Base-by-base conservation (phyloP, 2,888 invertebrate species). In the Archips xylosteana region DNA sequence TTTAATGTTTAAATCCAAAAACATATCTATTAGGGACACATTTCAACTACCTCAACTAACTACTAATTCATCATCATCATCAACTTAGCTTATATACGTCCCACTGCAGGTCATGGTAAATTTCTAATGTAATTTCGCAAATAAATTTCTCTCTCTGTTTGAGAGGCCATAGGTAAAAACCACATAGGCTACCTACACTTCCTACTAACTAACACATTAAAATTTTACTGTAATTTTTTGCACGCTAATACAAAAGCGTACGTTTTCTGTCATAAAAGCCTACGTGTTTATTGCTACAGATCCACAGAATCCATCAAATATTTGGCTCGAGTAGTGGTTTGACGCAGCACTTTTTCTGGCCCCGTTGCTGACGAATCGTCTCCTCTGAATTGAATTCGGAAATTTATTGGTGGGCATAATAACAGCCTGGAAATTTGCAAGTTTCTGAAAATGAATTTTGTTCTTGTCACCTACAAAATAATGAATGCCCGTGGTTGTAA, bases 261-360 rank as follows among this genome's bases (percentile, higher is more conserved):
- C n/a, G 67, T 34, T n/a, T 45, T 36, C 32, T 68, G 47, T 54
- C 72, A 72, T 57, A 32, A 63, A 72, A 32, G 39, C 47, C 47
- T 62, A 63, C 72, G 68, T 73, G 73, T 73, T 73, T 73, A 70
- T 74, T 74, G 70, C 65, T 45, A 65, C 70, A 51, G 70, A 70
- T 65, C 60, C 60, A 69, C 51, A 60, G 54, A 74, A 74, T 74
- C 73, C 69, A 64, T 73, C 73, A 69, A 73, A 74, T 74, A 69
- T 74, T 74, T 74, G 74, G 74, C 74, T 65, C 69, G 70, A 54
- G 59, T 61, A 74, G 73, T 64, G 67, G 65, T 74, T 74, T 70
- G 74, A 74, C 74, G 69, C 74, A 65, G 74, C 74, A 70, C 23
- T 74, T 70, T 65, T 54, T 39, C 36, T 70, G 49, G 51, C 64